Percentiles rank a stretch among this genome's conserved stretches.
phyloP scores from a whole-genome alignment of 2,113 vertebrate species.

The Tursiops truncatus region DNA sequence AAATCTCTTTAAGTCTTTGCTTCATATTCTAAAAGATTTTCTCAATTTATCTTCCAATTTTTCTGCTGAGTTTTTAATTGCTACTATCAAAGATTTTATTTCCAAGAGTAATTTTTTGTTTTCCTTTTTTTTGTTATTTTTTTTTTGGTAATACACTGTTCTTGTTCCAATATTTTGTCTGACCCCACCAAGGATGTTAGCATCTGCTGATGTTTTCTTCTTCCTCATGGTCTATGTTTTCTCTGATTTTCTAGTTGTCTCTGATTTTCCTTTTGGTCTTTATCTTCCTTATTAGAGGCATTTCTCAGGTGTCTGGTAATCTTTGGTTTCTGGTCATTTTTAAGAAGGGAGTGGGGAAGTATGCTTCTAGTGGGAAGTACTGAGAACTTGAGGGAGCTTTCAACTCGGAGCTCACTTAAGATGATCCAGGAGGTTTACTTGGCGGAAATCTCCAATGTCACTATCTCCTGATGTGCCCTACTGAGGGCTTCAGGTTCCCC shows the following conservation, averaged over 20 bases:
- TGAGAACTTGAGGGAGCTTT: not conserved
- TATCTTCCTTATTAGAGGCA: not conserved
- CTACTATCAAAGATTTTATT: not conserved
- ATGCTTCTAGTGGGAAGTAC: not conserved
- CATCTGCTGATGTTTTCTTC: not conserved
- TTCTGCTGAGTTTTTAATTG: not conserved
- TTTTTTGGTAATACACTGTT: not conserved
- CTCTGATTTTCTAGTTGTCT: not conserved
- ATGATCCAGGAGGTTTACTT: not conserved
- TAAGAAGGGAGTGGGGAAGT: not conserved
- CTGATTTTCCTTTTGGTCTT: not conserved
- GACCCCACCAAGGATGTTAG: not conserved
- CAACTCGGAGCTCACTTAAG: not conserved
- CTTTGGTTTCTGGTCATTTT: not conserved
- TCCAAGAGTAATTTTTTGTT: not conserved
- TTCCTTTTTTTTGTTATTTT: not conserved
- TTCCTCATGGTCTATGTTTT: not conserved
- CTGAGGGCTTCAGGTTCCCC: not conserved
- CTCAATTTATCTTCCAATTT: not conserved
- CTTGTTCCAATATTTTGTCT: not conserved
- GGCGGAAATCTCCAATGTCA: not conserved
- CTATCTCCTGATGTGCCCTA: not conserved
- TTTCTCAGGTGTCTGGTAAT: not conserved
- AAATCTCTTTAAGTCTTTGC: not conserved
- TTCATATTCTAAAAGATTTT: not conserved